Evolutionary conservation across 2,888 invertebrate genomes (phyloP).

Genomic region (Quadriops clusia): DNA sequence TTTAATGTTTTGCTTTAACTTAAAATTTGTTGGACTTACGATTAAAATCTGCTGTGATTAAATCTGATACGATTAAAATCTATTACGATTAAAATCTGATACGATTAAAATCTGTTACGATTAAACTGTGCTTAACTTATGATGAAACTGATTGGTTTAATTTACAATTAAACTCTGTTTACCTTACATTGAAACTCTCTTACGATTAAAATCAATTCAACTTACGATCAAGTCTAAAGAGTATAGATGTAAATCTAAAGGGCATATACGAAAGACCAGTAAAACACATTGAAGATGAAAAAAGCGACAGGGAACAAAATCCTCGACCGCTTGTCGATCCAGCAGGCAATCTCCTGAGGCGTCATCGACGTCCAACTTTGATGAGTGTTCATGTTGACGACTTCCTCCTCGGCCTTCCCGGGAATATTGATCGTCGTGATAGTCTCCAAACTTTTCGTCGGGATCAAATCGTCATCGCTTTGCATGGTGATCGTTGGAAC

Average conservation of each 20-base stretch:
- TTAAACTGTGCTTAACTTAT: no score
- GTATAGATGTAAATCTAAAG: constrained; percentile 18
- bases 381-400: constrained; percentile 19
- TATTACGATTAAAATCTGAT: no score
- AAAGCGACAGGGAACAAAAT: constrained; percentile 67
- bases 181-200: no score
- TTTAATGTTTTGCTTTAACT: no score
- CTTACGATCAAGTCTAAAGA: background rate
- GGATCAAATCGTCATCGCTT: constrained; percentile 49
- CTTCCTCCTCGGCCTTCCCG: constrained; percentile 13
- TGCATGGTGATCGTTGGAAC: constrained; percentile 59
- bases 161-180: no score
- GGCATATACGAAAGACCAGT: constrained; percentile 33
- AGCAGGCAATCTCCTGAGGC: constrained; percentile 76
- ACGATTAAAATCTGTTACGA: no score
- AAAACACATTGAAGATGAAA: constrained; percentile 57
- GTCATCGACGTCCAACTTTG: constrained; percentile 67
- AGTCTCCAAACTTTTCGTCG: constrained; percentile 14
- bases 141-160: no score
- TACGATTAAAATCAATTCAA: no score
- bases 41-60: no score
- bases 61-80: no score
- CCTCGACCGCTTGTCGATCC: constrained; percentile 73
- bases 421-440: constrained; percentile 14
- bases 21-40: no score